Evolutionary conservation across 2,797 vertebrate genomes (phyloP).

Genomic region (Arctocebus calabarensis): DNA sequence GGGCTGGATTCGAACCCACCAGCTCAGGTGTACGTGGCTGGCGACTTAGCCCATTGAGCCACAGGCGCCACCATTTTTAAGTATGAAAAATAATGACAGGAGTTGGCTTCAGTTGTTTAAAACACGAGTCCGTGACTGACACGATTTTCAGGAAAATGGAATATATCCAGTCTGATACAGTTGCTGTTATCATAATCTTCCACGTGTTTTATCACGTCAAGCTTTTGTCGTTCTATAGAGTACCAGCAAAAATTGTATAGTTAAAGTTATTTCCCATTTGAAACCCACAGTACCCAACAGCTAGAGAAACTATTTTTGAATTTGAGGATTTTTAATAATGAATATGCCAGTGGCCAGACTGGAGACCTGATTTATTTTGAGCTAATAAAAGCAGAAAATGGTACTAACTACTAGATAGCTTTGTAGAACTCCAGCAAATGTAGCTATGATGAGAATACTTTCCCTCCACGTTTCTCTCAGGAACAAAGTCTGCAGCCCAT

Average conservation of each 20-base stretch:
- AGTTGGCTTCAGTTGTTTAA: neutral
- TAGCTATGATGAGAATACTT: neutral
- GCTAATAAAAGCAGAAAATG: neutral
- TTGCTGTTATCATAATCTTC: neutral
- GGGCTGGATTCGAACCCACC: no score
- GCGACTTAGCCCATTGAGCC: no score
- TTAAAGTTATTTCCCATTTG: neutral
- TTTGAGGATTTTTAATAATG: neutral
- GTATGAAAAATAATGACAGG: neutral
- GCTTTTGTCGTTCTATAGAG: neutral
- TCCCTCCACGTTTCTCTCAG: neutral
- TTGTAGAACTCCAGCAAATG: neutral
- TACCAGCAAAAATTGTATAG: neutral
- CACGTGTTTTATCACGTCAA: neutral
- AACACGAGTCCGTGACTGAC: neutral
- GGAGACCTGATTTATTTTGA: slow-evolving; percentile 5
- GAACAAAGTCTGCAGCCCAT: neutral
- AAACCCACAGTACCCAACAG: neutral
- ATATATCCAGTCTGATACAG: neutral
- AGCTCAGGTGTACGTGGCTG: no score
- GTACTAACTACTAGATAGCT: neutral
- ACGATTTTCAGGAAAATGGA: neutral
- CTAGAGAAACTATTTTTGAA: neutral
- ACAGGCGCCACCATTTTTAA: no score
- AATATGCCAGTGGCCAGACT: neutral